A percentile compares a stretch with the other conserved stretches of the same genome.
These are phyloP conservation scores for Enteromius radiatus DNA, from an alignment of 2,797 vertebrate species.

Conservation along the genomic window DNA sequence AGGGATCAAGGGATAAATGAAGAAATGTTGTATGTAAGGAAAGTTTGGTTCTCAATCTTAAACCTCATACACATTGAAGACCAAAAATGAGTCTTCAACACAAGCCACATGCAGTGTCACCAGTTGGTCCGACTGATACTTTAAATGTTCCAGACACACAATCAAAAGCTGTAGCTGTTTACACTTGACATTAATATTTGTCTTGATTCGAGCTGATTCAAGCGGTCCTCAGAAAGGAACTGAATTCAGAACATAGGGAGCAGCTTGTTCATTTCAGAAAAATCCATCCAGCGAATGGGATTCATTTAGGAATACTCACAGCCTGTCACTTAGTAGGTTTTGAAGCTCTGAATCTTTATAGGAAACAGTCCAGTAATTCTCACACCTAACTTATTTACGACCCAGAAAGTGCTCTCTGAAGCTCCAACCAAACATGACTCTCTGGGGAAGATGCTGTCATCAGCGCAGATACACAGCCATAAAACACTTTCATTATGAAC, in stretches of 20 bases:
- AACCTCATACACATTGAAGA: neutral
- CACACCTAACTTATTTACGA: neutral
- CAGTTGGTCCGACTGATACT: neutral
- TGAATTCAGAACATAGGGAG: neutral
- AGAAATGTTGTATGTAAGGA: slow-evolving; percentile 5
- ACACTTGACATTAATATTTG: neutral
- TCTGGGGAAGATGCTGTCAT: slow-evolving; percentile 4
- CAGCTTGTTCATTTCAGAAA: neutral
- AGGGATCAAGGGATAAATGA: slow-evolving; percentile 5
- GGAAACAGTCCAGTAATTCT: neutral
- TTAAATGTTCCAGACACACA: neutral
- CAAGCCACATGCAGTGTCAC: neutral
- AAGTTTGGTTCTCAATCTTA: neutral
- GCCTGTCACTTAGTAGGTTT: slow-evolving; percentile 11
- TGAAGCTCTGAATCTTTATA: slow-evolving; percentile 33
- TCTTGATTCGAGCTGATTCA: neutral
- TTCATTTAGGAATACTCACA: neutral
- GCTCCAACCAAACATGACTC: slow-evolving; percentile 23
- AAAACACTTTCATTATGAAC: slow-evolving; percentile 6
- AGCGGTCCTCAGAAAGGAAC: neutral
- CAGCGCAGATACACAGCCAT: neutral
- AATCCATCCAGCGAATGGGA: neutral
- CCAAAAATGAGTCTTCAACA: neutral
- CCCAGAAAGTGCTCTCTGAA: neutral
- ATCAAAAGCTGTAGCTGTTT: neutral